These are phyloP conservation scores for Cyrtodaria siliqua DNA, from an alignment of 2,888 invertebrate species.

Conservation along the genomic window DNA sequence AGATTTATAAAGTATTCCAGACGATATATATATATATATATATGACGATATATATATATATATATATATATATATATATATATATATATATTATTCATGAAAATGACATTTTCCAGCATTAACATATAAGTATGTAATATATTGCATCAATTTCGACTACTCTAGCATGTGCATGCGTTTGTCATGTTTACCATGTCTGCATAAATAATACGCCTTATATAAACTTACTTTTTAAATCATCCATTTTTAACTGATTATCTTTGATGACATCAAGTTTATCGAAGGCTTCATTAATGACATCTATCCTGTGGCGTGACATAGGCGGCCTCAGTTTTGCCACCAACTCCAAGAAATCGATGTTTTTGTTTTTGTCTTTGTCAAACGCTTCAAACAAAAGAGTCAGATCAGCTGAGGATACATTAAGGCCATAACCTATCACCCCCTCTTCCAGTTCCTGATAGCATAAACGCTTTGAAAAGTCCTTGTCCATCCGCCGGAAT, in stretches of 20 bases:
- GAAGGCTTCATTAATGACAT: constrained; percentile 81
- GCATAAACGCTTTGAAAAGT: constrained; percentile 78
- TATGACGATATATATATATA: no score
- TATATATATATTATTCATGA: no score
- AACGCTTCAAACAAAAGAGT: constrained; percentile 73
- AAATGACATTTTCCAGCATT: no score
- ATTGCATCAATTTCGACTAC: no score
- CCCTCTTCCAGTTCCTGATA: constrained; percentile 79
- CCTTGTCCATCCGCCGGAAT: constrained; percentile 79
- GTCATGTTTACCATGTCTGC: no score
- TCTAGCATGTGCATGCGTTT: no score
- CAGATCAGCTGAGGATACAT: constrained; percentile 71
- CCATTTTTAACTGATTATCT: constrained; percentile 77
- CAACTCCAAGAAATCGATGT: constrained; percentile 82
- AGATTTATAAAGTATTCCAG: no score
- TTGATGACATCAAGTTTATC: constrained; percentile 79
- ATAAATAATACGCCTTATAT: no score
- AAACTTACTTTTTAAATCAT: constrained; percentile 81
- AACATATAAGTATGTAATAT: no score
- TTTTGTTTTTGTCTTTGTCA: constrained; percentile 76
- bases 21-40: no score
- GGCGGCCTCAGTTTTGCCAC: constrained; percentile 76
- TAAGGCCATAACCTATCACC: constrained; percentile 68
- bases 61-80: no score
- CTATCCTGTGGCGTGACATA: constrained; percentile 68